Percentiles rank a stretch among this genome's conserved stretches.
Conservation (phyloP, 2,888 invertebrate genomes). For the Acleris emargana region DNA sequence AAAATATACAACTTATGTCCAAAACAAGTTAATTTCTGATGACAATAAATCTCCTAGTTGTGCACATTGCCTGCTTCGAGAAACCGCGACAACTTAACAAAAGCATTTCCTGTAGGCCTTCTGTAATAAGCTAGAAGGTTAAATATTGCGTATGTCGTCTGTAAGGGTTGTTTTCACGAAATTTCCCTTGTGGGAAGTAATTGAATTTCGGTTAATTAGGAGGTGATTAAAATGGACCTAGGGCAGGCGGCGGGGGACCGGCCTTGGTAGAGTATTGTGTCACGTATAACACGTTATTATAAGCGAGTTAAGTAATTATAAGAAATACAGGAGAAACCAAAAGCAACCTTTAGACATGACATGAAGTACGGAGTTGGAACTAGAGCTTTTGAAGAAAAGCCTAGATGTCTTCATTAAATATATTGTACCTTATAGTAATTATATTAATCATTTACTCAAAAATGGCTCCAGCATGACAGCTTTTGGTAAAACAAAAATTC, state of each 20-base stretch:
- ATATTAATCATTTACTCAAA: no score
- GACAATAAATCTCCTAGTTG: constrained; percentile 5
- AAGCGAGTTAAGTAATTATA: not conserved
- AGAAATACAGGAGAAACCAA: not conserved
- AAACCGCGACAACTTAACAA: not conserved
- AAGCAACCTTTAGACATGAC: no score
- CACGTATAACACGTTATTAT: not conserved
- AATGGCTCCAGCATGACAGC: no score
- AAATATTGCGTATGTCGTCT: not conserved
- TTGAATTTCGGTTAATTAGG: constrained; percentile 28
- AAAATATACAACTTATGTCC: no score
- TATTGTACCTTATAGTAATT: no score
- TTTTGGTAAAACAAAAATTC: no score
- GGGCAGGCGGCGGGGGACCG: not conserved
- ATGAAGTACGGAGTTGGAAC: no score
- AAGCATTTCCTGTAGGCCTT: not conserved
- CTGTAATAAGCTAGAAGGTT: not conserved
- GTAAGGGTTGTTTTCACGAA: not conserved
- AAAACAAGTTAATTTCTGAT: constrained; percentile 13
- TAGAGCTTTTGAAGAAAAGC: no score
- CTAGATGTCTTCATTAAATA: no score
- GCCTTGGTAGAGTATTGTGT: not conserved
- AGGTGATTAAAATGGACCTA: constrained; percentile 23
- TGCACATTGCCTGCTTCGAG: no score
- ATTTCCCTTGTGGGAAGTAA: constrained; percentile 19